Percentiles rank a stretch among this genome's conserved stretches.
Evolutionary conservation across 1,140 invertebrate genomes (phyloP).

Genomic region (Leptoteleia sp.): DNA sequence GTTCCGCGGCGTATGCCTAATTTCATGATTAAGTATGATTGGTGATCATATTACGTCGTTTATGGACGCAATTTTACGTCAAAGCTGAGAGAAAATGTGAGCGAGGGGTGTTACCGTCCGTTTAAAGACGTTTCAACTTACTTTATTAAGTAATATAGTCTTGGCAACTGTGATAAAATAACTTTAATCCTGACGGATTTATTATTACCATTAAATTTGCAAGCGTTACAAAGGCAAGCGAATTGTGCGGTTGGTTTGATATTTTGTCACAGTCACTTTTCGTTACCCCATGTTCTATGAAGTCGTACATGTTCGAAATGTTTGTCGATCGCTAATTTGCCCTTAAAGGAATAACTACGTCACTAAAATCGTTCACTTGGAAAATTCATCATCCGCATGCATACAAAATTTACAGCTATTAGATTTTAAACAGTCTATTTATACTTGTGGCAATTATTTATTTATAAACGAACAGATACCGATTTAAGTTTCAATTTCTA

Average conservation of each 20-base stretch:
- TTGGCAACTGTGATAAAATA: too few relatives aligned
- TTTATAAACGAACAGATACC: neutral
- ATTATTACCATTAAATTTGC: too few relatives aligned
- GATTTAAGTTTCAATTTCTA: neutral
- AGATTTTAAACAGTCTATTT: slow-evolving; percentile 9
- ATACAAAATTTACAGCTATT: slow-evolving; percentile 15
- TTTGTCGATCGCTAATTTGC: slow-evolving; percentile 15
- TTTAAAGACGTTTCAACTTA: too few relatives aligned
- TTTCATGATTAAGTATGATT: slow-evolving; percentile 64
- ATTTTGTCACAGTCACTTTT: too few relatives aligned
- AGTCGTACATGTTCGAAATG: too few relatives aligned
- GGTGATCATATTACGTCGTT: slow-evolving; percentile 50
- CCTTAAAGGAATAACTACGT: slow-evolving; percentile 12
- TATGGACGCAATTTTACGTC: slow-evolving; percentile 48
- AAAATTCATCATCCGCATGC: slow-evolving; percentile 14
- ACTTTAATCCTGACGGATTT: too few relatives aligned
- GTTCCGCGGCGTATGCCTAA: slow-evolving; percentile 79
- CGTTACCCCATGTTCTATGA: too few relatives aligned
- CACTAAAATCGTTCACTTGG: slow-evolving; percentile 7
- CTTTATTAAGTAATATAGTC: too few relatives aligned
- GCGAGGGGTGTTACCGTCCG: too few relatives aligned
- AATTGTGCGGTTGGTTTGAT: too few relatives aligned
- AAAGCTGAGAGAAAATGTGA: slow-evolving; percentile 10
- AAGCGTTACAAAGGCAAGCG: too few relatives aligned
- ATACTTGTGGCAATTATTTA: neutral